These are phyloP conservation scores for Hylyphantes graminicola DNA, from an alignment of 1,140 invertebrate genomes.

Conservation along the genomic window DNA sequence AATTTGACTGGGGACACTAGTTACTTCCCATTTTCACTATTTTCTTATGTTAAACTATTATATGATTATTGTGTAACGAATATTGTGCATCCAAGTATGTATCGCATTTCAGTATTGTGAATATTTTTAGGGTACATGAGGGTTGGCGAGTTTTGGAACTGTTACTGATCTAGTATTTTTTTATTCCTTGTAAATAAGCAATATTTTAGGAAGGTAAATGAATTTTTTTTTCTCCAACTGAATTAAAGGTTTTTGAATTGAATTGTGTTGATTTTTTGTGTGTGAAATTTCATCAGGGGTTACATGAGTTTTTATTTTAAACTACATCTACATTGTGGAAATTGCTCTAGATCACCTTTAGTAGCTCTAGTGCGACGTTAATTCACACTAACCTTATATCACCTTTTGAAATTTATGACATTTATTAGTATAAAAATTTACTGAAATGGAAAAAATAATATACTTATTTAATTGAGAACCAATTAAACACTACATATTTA, in stretches of 20 bases:
- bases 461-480: too few relatives aligned
- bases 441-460: too few relatives aligned
- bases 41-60: background rate
- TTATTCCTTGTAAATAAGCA: slow-evolving; percentile 6
- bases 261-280: too few relatives aligned
- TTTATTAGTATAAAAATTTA: too few relatives aligned
- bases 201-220: slow-evolving; percentile 4
- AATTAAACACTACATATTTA: too few relatives aligned
- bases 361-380: too few relatives aligned
- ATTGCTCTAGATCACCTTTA: too few relatives aligned
- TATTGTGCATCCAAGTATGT: background rate
- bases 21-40: slow-evolving; percentile 24
- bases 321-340: too few relatives aligned
- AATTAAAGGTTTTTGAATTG: slow-evolving; percentile 1
- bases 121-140: slow-evolving; percentile 12
- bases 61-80: background rate
- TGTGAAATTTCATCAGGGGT: too few relatives aligned
- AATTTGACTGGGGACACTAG: background rate
- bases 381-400: too few relatives aligned
- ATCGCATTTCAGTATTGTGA: slow-evolving; percentile 14
- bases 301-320: too few relatives aligned
- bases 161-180: slow-evolving; percentile 8
- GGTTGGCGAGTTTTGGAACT: slow-evolving; percentile 5
- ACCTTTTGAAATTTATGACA: too few relatives aligned
- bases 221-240: background rate